A percentile compares a stretch with the other conserved stretches of the same genome.
phyloP scores from a whole-genome alignment of 1,140 invertebrate species.

The Metaphire vulgaris region DNA sequence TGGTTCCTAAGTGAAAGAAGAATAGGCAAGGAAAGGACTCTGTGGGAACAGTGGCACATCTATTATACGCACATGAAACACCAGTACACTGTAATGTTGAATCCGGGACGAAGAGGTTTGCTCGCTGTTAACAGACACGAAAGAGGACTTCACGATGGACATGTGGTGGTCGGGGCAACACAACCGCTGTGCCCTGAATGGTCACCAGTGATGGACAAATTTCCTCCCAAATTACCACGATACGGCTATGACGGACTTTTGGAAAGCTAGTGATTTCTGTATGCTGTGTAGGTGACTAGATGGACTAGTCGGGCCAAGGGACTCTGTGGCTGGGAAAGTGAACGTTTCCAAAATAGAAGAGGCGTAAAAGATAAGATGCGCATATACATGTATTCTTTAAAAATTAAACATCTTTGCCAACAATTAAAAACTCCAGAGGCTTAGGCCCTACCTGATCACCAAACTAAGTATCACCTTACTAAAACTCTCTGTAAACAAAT shows the following conservation, averaged over 20 bases:
- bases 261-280: too few relatives aligned
- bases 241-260: conserved; percentile 14
- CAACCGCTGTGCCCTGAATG: not conserved
- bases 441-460: too few relatives aligned
- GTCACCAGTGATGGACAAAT: not conserved
- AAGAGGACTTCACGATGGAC: not conserved
- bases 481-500: too few relatives aligned
- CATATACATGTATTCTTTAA: too few relatives aligned
- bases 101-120: not conserved
- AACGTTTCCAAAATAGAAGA: too few relatives aligned
- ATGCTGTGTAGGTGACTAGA: too few relatives aligned
- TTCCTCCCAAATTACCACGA: not conserved
- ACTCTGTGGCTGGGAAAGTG: too few relatives aligned
- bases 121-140: conserved; percentile 12
- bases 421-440: too few relatives aligned
- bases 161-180: not conserved
- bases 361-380: too few relatives aligned
- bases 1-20: not conserved
- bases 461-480: too few relatives aligned
- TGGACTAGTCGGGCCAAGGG: too few relatives aligned
- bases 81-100: conserved; percentile 8
- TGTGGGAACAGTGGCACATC: conserved; percentile 13
- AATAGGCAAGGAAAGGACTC: not conserved
- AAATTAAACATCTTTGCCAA: too few relatives aligned
- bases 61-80: not conserved